Evolutionary conservation across 2,113 vertebrate species (phyloP).

Genomic region (Caranx ignobilis): DNA sequence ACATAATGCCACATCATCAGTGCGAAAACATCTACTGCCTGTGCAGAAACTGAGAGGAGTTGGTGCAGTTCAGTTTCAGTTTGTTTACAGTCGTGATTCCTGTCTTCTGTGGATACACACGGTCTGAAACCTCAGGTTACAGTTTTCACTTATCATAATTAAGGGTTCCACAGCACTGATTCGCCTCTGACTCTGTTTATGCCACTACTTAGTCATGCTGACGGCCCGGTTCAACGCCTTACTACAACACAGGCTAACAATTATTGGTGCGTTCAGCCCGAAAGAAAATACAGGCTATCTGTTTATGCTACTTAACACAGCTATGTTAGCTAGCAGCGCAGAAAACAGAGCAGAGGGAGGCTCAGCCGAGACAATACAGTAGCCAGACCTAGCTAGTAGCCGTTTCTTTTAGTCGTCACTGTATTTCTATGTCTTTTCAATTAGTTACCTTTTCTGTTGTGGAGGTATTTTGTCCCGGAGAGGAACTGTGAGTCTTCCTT

Average conservation of each 20-base stretch:
- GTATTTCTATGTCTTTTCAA: fast-evolving
- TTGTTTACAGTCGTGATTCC: not conserved
- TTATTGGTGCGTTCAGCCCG: not conserved
- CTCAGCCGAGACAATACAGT: not conserved
- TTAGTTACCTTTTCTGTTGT: constrained; percentile 30
- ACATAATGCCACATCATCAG: not conserved
- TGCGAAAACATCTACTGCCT: no score
- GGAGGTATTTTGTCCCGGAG: not conserved
- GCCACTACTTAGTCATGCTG: not conserved
- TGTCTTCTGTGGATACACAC: not conserved
- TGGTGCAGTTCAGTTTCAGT: not conserved
- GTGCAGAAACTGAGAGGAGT: not conserved
- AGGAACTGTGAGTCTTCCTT: constrained; percentile 4
- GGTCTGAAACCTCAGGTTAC: not conserved
- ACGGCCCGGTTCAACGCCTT: no score
- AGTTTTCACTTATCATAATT: not conserved
- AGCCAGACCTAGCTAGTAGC: not conserved
- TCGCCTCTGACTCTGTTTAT: no score
- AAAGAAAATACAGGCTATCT: not conserved
- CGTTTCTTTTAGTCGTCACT: not conserved
- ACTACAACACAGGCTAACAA: not conserved
- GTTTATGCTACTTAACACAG: constrained; percentile 14
- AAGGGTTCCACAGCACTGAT: constrained; percentile 1
- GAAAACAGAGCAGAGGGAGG: constrained; percentile 35
- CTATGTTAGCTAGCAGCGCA: constrained; percentile 54